Percentiles rank a stretch among this genome's conserved stretches.
phyloP scores from a whole-genome alignment of 2,113 vertebrate species.

The Heteronetta atricapilla region DNA sequence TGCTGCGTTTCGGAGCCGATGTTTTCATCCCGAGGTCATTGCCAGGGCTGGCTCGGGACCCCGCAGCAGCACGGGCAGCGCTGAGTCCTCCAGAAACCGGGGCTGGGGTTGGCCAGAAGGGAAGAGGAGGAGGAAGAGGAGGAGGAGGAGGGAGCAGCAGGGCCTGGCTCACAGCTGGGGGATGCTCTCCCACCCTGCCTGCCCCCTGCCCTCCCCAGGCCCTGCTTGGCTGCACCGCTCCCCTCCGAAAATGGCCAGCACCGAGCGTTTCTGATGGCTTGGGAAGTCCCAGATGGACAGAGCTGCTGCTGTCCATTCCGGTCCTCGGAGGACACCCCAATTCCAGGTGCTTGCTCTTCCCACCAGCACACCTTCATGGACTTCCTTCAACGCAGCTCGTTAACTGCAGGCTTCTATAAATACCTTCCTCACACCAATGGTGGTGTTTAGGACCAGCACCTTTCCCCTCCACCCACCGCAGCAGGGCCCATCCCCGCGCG shows the following conservation, averaged over 20 bases:
- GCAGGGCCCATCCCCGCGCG: not conserved
- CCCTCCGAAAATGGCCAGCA: not conserved
- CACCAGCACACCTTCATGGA: not conserved
- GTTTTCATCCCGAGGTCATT: conserved; percentile 28
- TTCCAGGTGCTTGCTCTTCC: not conserved
- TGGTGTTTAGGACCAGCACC: not conserved
- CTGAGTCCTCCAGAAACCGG: conserved; percentile 1
- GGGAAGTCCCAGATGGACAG: not conserved
- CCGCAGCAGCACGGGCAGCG: conserved; percentile 26
- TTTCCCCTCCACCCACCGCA: not conserved
- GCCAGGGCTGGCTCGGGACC: conserved; percentile 4
- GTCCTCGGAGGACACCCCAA: not conserved
- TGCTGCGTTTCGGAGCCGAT: conserved; percentile 35
- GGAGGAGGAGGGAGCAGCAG: not conserved
- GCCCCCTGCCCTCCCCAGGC: not conserved
- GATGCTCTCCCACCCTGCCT: not conserved
- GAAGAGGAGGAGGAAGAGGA: not conserved
- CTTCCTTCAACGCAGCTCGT: not conserved
- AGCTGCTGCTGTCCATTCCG: too few relatives aligned
- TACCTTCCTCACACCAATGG: not conserved
- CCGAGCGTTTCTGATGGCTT: not conserved
- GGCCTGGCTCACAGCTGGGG: not conserved
- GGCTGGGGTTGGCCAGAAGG: not conserved
- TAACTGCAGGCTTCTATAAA: not conserved
- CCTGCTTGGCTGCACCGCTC: not conserved